These are phyloP conservation scores for Stichopus chloronotus DNA, from an alignment of 35 echinoderm and acorn worm genomes.

Conservation along the genomic window DNA sequence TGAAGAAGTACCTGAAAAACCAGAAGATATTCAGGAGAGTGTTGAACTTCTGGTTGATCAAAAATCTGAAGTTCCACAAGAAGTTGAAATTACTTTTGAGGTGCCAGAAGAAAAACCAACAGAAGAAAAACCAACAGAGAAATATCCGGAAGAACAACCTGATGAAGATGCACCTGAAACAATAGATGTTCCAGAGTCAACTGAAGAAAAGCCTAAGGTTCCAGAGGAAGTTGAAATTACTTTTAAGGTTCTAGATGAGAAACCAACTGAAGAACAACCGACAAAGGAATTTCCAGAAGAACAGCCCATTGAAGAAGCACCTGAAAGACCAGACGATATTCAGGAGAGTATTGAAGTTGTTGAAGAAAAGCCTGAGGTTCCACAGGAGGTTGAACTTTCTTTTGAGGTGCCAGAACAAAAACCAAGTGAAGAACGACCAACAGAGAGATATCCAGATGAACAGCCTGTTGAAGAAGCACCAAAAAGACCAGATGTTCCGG, in stretches of 20 bases:
- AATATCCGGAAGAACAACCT: constrained; percentile 42
- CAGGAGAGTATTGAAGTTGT: constrained; percentile 36
- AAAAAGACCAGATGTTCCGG: not conserved
- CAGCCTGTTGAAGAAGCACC: not conserved
- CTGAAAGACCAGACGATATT: constrained; percentile 67
- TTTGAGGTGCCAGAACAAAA: not conserved
- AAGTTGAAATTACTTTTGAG: constrained; percentile 6
- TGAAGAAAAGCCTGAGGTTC: constrained; percentile 22
- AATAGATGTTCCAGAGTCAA: constrained; percentile 9
- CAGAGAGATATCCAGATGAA: not conserved
- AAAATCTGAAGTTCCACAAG: constrained; percentile 51
- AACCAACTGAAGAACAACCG: not conserved
- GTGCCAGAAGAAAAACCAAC: too few relatives aligned
- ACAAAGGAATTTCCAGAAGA: not conserved
- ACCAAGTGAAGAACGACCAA: not conserved
- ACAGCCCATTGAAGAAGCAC: constrained; percentile 35
- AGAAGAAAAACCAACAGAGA: not conserved
- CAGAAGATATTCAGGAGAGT: not conserved
- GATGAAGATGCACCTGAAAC: constrained; percentile 24
- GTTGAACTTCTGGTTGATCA: not conserved
- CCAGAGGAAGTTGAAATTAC: constrained; percentile 24
- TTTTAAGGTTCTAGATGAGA: constrained; percentile 49
- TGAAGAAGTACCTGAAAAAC: constrained; percentile 52
- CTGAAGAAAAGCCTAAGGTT: not conserved
- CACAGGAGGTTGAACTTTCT: constrained; percentile 42